Conservation (phyloP, 2,797 vertebrate species). For the Halcyon smyrnensis region DNA sequence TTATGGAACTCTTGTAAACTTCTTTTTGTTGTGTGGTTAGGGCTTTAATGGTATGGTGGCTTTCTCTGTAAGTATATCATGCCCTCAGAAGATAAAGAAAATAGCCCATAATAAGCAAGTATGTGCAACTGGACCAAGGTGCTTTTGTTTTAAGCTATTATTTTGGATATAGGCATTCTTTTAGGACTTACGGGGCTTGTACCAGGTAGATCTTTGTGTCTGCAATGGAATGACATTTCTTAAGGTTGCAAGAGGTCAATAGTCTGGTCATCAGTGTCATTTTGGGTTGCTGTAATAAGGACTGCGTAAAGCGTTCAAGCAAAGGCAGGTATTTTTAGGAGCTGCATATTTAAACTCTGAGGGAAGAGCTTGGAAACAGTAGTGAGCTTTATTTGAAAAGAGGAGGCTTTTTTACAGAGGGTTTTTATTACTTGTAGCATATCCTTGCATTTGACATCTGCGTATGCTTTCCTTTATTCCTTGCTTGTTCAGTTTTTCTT, state of each 20-base stretch:
- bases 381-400: not conserved
- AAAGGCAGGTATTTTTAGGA: not conserved
- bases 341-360: not conserved
- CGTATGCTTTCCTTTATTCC: not conserved
- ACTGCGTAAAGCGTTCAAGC: not conserved
- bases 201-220: not conserved
- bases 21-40: not conserved
- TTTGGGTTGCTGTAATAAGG: not conserved
- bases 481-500: not conserved
- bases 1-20: slow-evolving; percentile 31
- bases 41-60: not conserved
- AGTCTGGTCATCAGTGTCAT: not conserved
- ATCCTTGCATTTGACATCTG: not conserved
- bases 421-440: not conserved
- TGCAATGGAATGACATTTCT: not conserved
- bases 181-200: not conserved
- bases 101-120: not conserved
- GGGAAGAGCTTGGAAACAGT: not conserved
- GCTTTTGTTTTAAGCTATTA: not conserved
- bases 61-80: not conserved
- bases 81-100: not conserved
- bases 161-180: not conserved
- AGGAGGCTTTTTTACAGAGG: not conserved
- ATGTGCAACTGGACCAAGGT: not conserved
- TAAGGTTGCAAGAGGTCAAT: not conserved